These are phyloP conservation scores for Alexandromys fortis DNA, from an alignment of 2,113 vertebrate species.

Conservation along the genomic window DNA sequence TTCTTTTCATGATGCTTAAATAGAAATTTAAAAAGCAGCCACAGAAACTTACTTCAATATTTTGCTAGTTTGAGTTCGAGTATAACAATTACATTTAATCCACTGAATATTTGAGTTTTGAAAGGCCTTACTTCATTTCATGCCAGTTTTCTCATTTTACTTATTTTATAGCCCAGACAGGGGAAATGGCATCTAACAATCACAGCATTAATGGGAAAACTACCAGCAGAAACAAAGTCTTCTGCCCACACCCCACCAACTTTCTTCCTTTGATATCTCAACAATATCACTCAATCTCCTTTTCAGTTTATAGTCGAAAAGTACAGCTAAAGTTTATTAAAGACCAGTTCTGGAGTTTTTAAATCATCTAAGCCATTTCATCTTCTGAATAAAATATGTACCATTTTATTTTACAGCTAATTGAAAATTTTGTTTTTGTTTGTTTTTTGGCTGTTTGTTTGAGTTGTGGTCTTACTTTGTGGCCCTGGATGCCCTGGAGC, in stretches of 20 bases:
- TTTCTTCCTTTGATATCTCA: background rate
- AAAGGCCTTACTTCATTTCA: background rate
- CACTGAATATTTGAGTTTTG: background rate
- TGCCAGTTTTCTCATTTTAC: background rate
- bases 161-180: conserved; percentile 38
- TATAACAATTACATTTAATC: conserved; percentile 40
- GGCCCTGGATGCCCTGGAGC: background rate
- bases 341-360: background rate
- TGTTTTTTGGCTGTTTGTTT: background rate
- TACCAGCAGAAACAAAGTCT: background rate
- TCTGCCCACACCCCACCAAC: background rate
- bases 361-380: conserved; percentile 15
- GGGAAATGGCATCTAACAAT: conserved; percentile 6
- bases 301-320: conserved; percentile 13
- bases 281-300: background rate
- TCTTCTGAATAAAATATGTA: background rate
- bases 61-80: conserved; percentile 35
- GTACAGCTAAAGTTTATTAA: background rate
- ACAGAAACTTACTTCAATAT: conserved; percentile 36
- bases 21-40: conserved; percentile 53
- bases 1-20: conserved; percentile 28
- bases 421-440: conserved; percentile 13
- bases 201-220: background rate
- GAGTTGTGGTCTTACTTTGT: background rate
- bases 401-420: background rate